Base-by-base conservation (phyloP, 1,140 invertebrate genomes). In the Chymomyza costata region DNA sequence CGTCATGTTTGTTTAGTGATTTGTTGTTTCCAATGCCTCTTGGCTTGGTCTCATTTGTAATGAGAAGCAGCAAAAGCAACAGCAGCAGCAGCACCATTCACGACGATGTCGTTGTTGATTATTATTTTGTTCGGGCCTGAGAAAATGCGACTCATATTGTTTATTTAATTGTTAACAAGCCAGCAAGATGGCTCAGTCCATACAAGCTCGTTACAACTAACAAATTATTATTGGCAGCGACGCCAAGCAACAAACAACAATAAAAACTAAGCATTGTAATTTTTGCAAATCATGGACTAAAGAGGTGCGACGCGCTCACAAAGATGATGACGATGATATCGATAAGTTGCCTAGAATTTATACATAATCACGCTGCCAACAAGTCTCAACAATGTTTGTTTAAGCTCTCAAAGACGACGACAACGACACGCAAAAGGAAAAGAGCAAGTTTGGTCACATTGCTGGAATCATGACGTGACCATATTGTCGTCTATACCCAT, bases 101-200 rank as follows among this genome's bases (percentile, higher is more conserved):
- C 39, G n/a, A 14, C 39, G 18, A 13, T 21, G 18, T 41, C 19
- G n/a, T 41, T 21, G 18, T 41, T 13, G n/a, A n/a, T n/a, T n/a
- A n/a, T 19, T 1, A 11, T 17, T 35, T 19, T 45, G 10, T 25
- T 43, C 18, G 3, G 21, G 21, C 21, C 21, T 25, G 21, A 25
- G 21, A 25, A 25, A 25, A 25, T 67, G 71, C 71, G 66, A 80
- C 73, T 78, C 71, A 78, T 78, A 78, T 78, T 78, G 71, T 78
- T 78, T 71, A 71, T 80, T 80, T 78, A 78, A 78, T 78, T 78
- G 71, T 78, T 78, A 80, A 78, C 73, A 80, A 80, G 71, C 73
- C 73, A 63, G 50, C 57, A 56, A 46, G 62, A 31, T 47, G 48
- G 61, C 61, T 65, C 52, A 44, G 61, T 44, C 51, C 44, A 17